phyloP scores from a whole-genome alignment of 2,113 vertebrate genomes.

The Nipponia nippon region DNA sequence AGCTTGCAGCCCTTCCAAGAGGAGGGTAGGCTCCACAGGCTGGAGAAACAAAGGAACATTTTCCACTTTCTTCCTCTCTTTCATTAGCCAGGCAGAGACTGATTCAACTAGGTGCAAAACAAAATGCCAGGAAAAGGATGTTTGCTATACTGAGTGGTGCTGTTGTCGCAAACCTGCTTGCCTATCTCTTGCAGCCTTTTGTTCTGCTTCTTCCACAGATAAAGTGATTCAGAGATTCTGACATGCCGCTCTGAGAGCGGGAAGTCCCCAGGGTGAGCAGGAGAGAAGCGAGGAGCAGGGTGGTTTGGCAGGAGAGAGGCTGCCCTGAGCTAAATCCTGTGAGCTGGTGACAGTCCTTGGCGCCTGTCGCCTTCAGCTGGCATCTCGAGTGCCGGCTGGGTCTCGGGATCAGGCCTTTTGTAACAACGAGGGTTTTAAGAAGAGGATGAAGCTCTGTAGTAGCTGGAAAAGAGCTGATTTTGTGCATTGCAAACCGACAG shows the following conservation, averaged over 20 bases:
- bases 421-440: background rate
- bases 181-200: background rate
- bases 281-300: background rate
- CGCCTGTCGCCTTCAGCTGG: background rate
- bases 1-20: background rate
- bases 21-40: background rate
- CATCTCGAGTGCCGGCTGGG: background rate
- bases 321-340: background rate
- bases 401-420: background rate
- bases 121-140: constrained; percentile 40
- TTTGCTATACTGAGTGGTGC: background rate
- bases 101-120: background rate
- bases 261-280: background rate
- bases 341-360: background rate
- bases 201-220: background rate
- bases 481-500: background rate
- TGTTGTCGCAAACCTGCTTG: background rate
- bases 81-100: background rate
- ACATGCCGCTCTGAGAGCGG: background rate
- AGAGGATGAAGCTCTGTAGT: background rate
- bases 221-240: background rate
- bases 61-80: background rate
- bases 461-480: background rate
- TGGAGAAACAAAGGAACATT: background rate
- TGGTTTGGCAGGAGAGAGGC: background rate